These are phyloP conservation scores for Octonoba sinensis DNA, from an alignment of 2,888 invertebrate species.

Conservation along the genomic window DNA sequence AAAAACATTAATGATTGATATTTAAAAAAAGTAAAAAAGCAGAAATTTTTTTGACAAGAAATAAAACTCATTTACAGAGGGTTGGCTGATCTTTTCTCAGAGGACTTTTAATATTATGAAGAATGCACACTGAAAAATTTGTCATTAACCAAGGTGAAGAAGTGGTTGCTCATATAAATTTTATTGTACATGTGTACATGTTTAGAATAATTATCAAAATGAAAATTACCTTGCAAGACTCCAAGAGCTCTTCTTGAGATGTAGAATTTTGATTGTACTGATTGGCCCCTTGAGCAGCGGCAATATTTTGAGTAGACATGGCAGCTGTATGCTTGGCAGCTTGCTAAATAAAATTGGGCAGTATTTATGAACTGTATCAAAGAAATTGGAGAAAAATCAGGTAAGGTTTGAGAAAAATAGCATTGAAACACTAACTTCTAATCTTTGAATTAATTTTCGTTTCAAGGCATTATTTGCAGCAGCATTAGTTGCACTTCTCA, in stretches of 20 bases:
- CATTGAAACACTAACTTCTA: slow-evolving; percentile 71
- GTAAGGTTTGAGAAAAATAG: too few relatives aligned
- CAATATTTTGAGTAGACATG: slow-evolving; percentile 90
- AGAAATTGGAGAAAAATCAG: neutral
- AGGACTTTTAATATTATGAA: too few relatives aligned
- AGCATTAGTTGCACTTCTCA: slow-evolving; percentile 87
- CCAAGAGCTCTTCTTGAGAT: slow-evolving; percentile 80
- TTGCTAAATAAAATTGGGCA: slow-evolving; percentile 65
- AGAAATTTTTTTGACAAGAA: too few relatives aligned
- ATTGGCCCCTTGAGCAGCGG: slow-evolving; percentile 86
- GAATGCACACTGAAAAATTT: too few relatives aligned
- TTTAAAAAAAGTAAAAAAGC: too few relatives aligned
- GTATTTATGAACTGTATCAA: neutral
- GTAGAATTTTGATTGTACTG: slow-evolving; percentile 80
- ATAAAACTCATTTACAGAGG: too few relatives aligned
- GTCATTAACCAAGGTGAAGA: too few relatives aligned
- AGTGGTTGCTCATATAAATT: too few relatives aligned
- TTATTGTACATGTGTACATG: too few relatives aligned
- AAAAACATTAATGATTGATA: too few relatives aligned
- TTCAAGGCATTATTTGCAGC: slow-evolving; percentile 87
- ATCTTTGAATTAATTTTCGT: slow-evolving; percentile 79
- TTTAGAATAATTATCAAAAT: too few relatives aligned
- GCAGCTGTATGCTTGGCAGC: slow-evolving; percentile 89
- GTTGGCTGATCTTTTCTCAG: too few relatives aligned
- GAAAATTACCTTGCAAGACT: slow-evolving; percentile 77